Evolutionary conservation across 2,888 invertebrate genomes (phyloP), one percentile per base, ranked within the genome.

Genomic region (Drosophila mimica): DNA sequence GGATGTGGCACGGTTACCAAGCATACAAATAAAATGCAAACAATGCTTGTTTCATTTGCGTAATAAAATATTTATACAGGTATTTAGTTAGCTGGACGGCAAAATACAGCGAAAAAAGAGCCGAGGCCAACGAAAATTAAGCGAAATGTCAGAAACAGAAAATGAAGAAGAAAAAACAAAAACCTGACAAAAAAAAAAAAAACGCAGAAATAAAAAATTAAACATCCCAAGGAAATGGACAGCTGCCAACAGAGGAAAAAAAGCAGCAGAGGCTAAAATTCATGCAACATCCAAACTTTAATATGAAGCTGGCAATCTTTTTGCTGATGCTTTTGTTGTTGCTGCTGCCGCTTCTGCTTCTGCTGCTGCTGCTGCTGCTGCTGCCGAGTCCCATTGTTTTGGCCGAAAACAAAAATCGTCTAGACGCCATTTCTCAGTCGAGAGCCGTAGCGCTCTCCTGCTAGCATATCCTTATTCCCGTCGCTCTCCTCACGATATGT

Each of bases 21-120:
- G 66, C 59, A 61, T 72, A 76, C 63, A 81, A 79, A 81, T 83
- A 87, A 88, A 85, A 85, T 85, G 87, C 89, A 85, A 85, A 88
- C 85, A 85, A 83, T 81, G 87, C 89, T 83, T 85, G 87, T 85
- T 88, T 85, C 85, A 85, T 85, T 85, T 85, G 87, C 84, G 89
- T 88, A 85, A 83, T 85, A 85, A 85, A 85, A 88, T 88, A 85
- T 85, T 85, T 85, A 85, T 88, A 83, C 87, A 85, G 85, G 89
- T 85, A 88, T 85, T 85, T 85, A 88, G 85, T 85, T 88, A 76
- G 78, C 79, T 74, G 68, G 81, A 73, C 82, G 61, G 61, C 60
- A 67, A 68, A 74, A 70, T 64, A 66, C 74, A 81, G 61, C 68
- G 43, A 49, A 64, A 64, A 66, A 33, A 30, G 59, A 40, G 67